A percentile compares a stretch with the other conserved stretches of the same genome.
Evolutionary conservation across 2,113 vertebrate genomes (phyloP).

Genomic region (Aspiorhynchus laticeps): DNA sequence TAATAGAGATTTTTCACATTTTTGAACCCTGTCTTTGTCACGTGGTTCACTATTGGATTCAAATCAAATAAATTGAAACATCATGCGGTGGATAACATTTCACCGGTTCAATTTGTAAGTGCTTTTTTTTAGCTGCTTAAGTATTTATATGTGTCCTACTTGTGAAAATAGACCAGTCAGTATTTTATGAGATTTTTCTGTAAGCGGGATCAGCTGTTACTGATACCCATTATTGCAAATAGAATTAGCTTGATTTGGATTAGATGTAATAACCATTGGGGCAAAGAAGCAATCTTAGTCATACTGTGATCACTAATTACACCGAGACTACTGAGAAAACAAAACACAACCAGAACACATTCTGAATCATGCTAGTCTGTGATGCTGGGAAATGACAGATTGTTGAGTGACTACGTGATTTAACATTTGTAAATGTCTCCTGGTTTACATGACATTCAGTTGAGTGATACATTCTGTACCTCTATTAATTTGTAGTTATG

Average conservation of each 20-base stretch:
- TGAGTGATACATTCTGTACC: not conserved
- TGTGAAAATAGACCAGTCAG: not conserved
- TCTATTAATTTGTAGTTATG: not conserved
- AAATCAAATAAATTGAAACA: not conserved
- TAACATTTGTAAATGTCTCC: not conserved
- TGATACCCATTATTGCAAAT: not conserved
- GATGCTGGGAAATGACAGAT: not conserved
- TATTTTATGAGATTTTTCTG: not conserved
- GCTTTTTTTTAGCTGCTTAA: not conserved
- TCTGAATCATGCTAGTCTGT: not conserved
- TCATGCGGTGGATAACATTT: not conserved
- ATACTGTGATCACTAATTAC: not conserved
- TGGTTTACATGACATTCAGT: not conserved
- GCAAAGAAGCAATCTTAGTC: not conserved
- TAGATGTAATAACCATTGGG: not conserved
- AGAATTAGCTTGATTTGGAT: constrained; percentile 28
- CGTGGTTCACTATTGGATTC: not conserved
- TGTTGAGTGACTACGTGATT: not conserved
- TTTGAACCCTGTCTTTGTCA: not conserved
- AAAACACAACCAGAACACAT: not conserved
- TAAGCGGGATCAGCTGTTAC: constrained; percentile 18
- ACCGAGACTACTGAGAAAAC: not conserved
- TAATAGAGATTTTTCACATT: not conserved
- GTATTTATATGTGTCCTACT: not conserved
- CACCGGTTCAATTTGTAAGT: not conserved